Evolutionary conservation across 2,797 vertebrate species (phyloP), one percentile per base, ranked within the genome.

Genomic region (Gallinago nigripennis): DNA sequence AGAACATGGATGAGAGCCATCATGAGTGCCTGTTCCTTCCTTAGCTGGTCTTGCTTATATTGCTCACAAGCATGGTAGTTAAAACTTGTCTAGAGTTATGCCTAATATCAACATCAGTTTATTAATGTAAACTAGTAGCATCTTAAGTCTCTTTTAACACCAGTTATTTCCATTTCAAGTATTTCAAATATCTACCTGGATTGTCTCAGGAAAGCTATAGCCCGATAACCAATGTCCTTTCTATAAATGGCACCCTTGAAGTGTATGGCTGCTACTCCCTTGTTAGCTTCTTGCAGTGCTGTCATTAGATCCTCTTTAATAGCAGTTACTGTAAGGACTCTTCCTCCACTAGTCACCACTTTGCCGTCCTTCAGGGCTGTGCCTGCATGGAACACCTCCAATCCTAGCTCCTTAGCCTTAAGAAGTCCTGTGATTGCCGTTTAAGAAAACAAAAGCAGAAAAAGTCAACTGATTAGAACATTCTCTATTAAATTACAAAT

Each of bases 301-400:
- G 80, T 58, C 43, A 97, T 82, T 50, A 99, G 96, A 28, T 98
- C 98, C 6, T 98, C 90, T 41, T 78, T 79, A 66, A 99, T 89
- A 0, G 99, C 99, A 0, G 99, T 99, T 61, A 99, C 98, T 0
- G 99, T 98, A 20, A 99, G 98, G 68, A 99, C 99, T 81, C 99
- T 98, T 31, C 99, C 99, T 0, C 99, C 99, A 0, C 95, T 99
- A 72, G 99, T 99, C 18, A 99, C 97, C 86, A 99, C 98, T 75
- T 87, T 97, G 33, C 96, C 98, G 1, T 98, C 98, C 87, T 98
- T 98, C 48, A 99, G 96, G 13, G 98, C 93, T 0, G 99, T 99
- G 77, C 99, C 99, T 0, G 99, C 99, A 8, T 99, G 99, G 97
- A 99, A 99, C 45, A 99, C 99, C 96, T 99, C 98, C 79, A 99